Conservation (phyloP, 2,113 vertebrate genomes). For the Gobiocypris rarus region DNA sequence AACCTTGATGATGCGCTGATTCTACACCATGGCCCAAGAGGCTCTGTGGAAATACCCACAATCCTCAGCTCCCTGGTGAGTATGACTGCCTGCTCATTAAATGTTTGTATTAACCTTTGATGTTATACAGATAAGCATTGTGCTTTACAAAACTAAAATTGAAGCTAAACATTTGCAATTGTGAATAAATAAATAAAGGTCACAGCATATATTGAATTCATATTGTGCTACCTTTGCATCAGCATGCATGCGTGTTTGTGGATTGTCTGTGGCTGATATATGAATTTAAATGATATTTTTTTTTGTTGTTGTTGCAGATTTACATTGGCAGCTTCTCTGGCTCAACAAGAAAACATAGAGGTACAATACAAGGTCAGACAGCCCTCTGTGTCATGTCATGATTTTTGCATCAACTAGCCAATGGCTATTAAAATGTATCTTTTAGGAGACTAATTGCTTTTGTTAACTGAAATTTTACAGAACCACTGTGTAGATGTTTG, state of each 20-base stretch:
- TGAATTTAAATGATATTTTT: constrained; percentile 50
- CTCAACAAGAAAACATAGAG: constrained; percentile 58
- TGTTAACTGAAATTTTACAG: not conserved
- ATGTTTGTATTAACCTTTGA: constrained; percentile 22
- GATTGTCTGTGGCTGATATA: not conserved
- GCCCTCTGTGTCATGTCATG: not conserved
- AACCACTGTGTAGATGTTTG: not conserved
- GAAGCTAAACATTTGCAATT: not conserved
- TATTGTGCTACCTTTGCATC: not conserved
- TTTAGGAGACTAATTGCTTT: not conserved
- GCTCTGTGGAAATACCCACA: constrained; percentile 63
- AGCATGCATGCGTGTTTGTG: not conserved
- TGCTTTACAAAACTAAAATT: not conserved
- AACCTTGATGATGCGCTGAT: constrained; percentile 33
- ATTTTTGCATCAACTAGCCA: not conserved
- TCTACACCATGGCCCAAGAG: constrained; percentile 70
- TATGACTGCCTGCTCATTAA: constrained; percentile 8
- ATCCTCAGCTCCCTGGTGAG: constrained; percentile 69
- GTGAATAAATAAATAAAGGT: not conserved
- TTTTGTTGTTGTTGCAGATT: constrained; percentile 63
- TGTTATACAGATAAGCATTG: not conserved
- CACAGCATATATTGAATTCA: not conserved
- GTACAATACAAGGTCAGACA: constrained; percentile 54
- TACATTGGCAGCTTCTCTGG: constrained; percentile 61
- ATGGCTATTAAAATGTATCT: not conserved